Base-by-base conservation (phyloP, 2,888 invertebrate species). In the Julus scandinavius region DNA sequence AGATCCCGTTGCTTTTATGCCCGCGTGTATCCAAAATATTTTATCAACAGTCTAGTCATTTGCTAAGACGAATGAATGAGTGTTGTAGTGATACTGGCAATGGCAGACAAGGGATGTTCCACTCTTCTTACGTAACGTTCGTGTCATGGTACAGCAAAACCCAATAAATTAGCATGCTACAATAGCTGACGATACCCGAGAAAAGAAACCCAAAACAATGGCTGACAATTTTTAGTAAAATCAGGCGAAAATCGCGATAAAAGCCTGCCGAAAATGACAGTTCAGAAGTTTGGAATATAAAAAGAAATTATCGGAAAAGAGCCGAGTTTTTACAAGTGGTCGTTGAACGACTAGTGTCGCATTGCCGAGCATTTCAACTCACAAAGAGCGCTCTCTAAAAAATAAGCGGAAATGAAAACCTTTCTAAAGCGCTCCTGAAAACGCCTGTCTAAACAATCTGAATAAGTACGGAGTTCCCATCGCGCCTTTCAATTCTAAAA, bases 111-210 rank as follows among this genome's bases (percentile, higher is more conserved):
- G 38, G 83, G 40, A 38, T 83, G 29, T 13, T 83, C 40, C 40
- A 38, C 83, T 40, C 83, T 83, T 83, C 29, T 83, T 83, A 83
- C 83, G 83, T 83, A 83, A 83, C 17, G 83, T 11, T 83, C 83
- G 83, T 83, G 40, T 83, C 83, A 40, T 83, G 83, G 40, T 83
- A 83, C 83, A 83, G 17, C 54, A 54, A 54, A 54, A 54, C 54
- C 54, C 54, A 54, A 54, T 54, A 54, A 54, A 54, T 54, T 11
- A 54, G 54, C 54, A 54, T 54, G 54, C 54, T 54, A 54, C 11
- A 15, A 13, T 54, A 54, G 54, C 54, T 13, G 54, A 54, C 13
- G 17, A 54, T 54, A 54, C 54, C 3, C 54, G 54, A 3, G 54
- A 54, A 13, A 54, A 3, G 17, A 54, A 54, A 54, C 2, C 17